Conservation (phyloP, 2,797 vertebrate genomes). For the Huso huso region DNA sequence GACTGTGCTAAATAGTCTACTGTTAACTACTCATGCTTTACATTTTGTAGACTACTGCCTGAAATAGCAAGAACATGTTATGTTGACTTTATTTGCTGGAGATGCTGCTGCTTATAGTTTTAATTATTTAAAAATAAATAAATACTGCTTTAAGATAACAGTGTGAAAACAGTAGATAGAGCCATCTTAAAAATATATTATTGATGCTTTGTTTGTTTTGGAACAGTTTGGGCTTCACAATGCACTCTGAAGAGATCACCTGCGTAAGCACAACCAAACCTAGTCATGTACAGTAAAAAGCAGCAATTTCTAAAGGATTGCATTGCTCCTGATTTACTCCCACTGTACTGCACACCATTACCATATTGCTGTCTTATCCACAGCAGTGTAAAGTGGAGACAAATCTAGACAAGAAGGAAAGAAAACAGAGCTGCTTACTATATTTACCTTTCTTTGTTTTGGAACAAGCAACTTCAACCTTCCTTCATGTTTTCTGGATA, state of each 20-base stretch:
- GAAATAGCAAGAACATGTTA: not conserved
- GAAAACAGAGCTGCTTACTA: not conserved
- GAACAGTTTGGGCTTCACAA: too few relatives aligned
- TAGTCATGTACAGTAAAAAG: conserved; percentile 2
- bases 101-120: too few relatives aligned
- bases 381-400: conserved; percentile 3
- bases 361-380: not conserved
- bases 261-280: not conserved
- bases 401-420: not conserved
- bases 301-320: not conserved
- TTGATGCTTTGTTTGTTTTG: too few relatives aligned
- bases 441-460: not conserved
- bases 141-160: too few relatives aligned
- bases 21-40: not conserved
- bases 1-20: conserved; percentile 6
- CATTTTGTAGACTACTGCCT: not conserved
- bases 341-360: not conserved
- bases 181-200: too few relatives aligned
- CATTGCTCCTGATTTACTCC: not conserved
- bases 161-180: too few relatives aligned
- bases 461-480: not conserved
- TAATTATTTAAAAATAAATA: too few relatives aligned
- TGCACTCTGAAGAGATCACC: too few relatives aligned
- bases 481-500: not conserved
- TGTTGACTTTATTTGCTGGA: not conserved